Evolutionary conservation across 92 coral and sea anemone genomes (phyloP), one percentile per base, ranked within the genome.

Genomic region (Parazoanthus atlanticus): DNA sequence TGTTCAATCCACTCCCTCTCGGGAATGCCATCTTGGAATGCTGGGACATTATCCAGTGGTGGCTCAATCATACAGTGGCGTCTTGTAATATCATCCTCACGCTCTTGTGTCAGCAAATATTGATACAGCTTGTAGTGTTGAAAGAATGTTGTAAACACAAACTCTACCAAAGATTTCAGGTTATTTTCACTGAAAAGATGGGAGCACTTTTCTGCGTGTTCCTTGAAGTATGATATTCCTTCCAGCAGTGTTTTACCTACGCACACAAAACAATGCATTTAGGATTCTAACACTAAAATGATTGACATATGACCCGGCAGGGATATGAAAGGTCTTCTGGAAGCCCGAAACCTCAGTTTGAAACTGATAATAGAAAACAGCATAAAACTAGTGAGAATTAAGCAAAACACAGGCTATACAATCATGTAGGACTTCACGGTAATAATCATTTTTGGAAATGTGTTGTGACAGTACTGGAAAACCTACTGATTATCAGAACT

Each of bases 121-220:
- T 94, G 96, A 82, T 95, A 93, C 74, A 95, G 82, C 86, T 93
- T 95, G 89, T 85, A 94, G 56, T 94, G 98, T 80, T 94, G 96
- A 78, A 95, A 94, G 72, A 92, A 76, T 13, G 93, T 95, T 88
- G 80, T 36, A 71, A 89, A 95, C 47, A 91, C 84, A 76, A 88
- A 94, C 43, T 94, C 98, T 23, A 94, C 75, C 33, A 88, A 74
- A 31, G 95, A 91, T 82, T 93, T 94, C 10, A 92, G 91, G 80
- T 85, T 89, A 88, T 89, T 88, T 43, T 88, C 90, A 31, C 86
- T 73, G 86, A 80, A 90, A 67, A 71, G 52, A 28, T 83, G 77
- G 29, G 75, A 76, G 52, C 86, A 71, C 29, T 49, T 66, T 56
- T 56, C n/a, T 30, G 92, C 72, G 9, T 88, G 81, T 34, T 91